A percentile compares a stretch with the other conserved stretches of the same genome.
Conservation (phyloP, 2,797 vertebrate genomes). For the Neoniphon sammara region DNA sequence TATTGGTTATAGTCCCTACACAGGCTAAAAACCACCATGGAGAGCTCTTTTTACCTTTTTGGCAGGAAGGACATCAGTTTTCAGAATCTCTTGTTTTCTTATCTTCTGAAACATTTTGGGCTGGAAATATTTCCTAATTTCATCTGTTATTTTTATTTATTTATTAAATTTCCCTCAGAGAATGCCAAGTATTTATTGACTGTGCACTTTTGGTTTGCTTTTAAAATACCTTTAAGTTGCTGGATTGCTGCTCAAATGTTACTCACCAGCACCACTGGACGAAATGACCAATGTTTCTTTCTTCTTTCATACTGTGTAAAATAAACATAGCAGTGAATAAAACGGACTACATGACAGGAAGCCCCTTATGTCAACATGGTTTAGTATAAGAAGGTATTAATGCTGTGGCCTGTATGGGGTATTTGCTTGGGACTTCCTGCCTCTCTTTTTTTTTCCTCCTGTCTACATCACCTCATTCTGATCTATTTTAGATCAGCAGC, state of each 20-base stretch:
- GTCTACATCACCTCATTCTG: not conserved
- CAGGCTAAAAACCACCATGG: not conserved
- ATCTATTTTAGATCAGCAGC: conserved; percentile 89
- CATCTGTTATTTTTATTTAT: no score
- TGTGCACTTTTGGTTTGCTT: no score
- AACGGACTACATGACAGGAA: no score
- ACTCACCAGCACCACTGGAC: not conserved
- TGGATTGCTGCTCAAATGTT: no score
- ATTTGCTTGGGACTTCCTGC: not conserved
- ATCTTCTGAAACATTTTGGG: no score
- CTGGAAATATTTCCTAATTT: no score
- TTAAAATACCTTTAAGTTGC: no score
- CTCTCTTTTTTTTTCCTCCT: conserved; percentile 24
- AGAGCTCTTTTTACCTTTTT: not conserved
- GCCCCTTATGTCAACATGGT: not conserved
- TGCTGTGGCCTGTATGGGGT: not conserved
- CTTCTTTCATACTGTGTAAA: not conserved
- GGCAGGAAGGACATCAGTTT: no score
- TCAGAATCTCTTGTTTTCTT: no score
- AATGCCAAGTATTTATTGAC: no score
- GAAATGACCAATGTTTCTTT: not conserved
- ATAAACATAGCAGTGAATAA: not conserved
- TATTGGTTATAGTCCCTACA: not conserved
- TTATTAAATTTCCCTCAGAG: no score
- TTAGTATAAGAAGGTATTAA: no score